phyloP scores from a whole-genome alignment of 2,888 invertebrate species.

The Apoderus coryli region DNA sequence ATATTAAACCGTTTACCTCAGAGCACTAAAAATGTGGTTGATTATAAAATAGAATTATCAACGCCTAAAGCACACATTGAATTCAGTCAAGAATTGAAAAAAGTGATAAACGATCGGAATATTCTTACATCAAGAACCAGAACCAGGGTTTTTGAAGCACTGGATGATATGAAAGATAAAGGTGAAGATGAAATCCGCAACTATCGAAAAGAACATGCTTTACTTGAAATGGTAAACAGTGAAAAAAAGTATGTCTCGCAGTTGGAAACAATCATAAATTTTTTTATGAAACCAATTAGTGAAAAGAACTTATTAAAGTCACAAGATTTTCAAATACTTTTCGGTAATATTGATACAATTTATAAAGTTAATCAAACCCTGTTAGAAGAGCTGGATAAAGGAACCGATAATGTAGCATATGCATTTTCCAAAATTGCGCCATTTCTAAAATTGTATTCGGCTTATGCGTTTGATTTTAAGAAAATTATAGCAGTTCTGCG shows the following conservation, averaged over 20 bases:
- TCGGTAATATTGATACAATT: conserved; percentile 49
- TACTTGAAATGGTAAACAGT: conserved; percentile 53
- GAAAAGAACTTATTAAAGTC: conserved; percentile 36
- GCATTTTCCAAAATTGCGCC: conserved; percentile 60
- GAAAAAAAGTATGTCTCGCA: conserved; percentile 56
- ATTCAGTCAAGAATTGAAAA: conserved; percentile 43
- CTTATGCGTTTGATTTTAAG: conserved; percentile 61
- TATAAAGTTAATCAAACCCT: conserved; percentile 48
- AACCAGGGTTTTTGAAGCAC: conserved; percentile 42
- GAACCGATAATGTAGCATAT: conserved; percentile 42
- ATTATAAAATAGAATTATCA: conserved; percentile 34
- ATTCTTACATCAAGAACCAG: conserved; percentile 44
- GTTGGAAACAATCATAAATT: conserved; percentile 47
- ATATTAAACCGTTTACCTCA: too few species aligned
- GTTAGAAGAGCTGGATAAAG: conserved; percentile 39
- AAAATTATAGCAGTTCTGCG: conserved; percentile 45
- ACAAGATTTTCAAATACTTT: conserved; percentile 38
- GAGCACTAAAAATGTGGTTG: too few species aligned
- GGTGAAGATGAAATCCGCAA: conserved; percentile 28
- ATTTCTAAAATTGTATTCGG: conserved; percentile 63
- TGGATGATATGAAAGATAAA: conserved; percentile 34
- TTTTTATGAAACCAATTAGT: conserved; percentile 44
- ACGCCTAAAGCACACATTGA: conserved; percentile 41
- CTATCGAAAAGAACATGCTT: conserved; percentile 35
- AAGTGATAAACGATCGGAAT: conserved; percentile 45